Conservation (phyloP, 2,888 invertebrate genomes). For the Ichneumoninae sp. region DNA sequence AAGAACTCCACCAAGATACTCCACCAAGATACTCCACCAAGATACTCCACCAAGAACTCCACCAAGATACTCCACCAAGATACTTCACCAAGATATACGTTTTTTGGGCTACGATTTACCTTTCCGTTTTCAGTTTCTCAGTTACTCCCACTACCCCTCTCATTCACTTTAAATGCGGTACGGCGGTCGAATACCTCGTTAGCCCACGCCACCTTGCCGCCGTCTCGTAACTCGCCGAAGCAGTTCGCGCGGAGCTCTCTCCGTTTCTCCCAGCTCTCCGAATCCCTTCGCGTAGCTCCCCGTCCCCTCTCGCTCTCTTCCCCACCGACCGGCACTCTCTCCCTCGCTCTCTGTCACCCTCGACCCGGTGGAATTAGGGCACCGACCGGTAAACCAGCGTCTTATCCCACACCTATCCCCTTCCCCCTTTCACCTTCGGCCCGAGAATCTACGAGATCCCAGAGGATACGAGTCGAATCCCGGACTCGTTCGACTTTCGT, state of each 20-base stretch:
- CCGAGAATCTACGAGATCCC: slow-evolving; percentile 45
- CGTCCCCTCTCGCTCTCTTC: neutral
- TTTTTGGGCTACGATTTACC: neutral
- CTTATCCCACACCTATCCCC: neutral
- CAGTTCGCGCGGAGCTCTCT: slow-evolving; percentile 19
- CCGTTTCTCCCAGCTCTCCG: slow-evolving; percentile 10
- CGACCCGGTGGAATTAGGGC: slow-evolving; percentile 7
- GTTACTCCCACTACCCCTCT: neutral
- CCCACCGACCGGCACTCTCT: neutral
- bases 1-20: no score
- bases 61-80: neutral
- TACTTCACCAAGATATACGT: neutral
- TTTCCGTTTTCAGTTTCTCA: neutral
- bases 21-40: no score
- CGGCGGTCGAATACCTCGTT: slow-evolving; percentile 28
- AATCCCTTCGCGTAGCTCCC: slow-evolving; percentile 14
- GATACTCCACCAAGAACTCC: no score
- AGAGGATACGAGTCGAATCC: slow-evolving; percentile 20
- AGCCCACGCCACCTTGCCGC: slow-evolving; percentile 34
- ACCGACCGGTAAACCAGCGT: slow-evolving; percentile 3
- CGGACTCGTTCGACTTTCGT: slow-evolving; percentile 31
- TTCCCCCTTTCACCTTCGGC: slow-evolving; percentile 26
- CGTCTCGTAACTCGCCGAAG: slow-evolving; percentile 13
- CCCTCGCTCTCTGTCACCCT: neutral
- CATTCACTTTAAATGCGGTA: slow-evolving; percentile 16